phyloP scores from a whole-genome alignment of 2,888 invertebrate genomes.

The Lasius fuliginosus region DNA sequence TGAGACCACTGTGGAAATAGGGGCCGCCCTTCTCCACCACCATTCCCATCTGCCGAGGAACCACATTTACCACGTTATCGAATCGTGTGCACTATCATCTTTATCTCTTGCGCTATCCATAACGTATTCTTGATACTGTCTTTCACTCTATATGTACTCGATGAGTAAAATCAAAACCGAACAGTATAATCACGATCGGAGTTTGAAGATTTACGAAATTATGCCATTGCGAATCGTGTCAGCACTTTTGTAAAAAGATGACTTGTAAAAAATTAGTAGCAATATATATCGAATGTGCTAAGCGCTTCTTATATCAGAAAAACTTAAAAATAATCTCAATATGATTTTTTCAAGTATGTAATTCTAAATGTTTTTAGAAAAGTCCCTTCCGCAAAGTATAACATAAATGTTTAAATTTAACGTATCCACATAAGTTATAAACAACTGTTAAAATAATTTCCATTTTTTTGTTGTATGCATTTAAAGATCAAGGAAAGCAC shows the following conservation, averaged over 20 bases:
- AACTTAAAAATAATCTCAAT: neutral
- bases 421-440: neutral
- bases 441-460: neutral
- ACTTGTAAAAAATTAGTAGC: neutral
- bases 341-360: neutral
- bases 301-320: neutral
- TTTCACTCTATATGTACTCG: conserved; percentile 63
- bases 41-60: conserved; percentile 86
- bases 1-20: conserved; percentile 98
- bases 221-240: neutral
- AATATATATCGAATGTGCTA: neutral
- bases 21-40: conserved; percentile 90
- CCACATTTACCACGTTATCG: conserved; percentile 83
- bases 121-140: conserved; percentile 42
- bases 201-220: neutral
- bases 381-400: neutral
- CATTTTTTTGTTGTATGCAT: neutral
- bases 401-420: neutral
- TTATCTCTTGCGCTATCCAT: conserved; percentile 43
- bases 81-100: conserved; percentile 56
- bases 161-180: neutral
- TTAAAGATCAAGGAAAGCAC: neutral
- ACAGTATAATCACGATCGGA: neutral
- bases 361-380: neutral
- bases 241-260: neutral